These are phyloP conservation scores for Microctonus brassicae DNA, from an alignment of 2,888 invertebrate genomes.

Conservation along the genomic window DNA sequence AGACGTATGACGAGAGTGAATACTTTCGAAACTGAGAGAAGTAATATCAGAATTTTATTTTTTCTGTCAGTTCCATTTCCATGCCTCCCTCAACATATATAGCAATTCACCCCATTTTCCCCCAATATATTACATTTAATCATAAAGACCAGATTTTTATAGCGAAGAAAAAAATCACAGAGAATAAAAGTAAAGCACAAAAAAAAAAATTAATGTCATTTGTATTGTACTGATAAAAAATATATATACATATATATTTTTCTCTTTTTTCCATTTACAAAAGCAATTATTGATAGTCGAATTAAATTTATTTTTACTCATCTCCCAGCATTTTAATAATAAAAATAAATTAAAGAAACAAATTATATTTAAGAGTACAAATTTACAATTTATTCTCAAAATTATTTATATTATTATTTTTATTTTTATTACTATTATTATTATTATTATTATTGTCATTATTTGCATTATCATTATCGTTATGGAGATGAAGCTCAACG, in stretches of 20 bases:
- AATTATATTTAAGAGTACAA: too few species aligned
- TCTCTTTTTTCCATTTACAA: not conserved
- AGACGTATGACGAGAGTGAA: not conserved
- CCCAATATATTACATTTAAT: not conserved
- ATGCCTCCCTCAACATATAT: not conserved
- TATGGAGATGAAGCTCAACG: not conserved
- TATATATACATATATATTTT: too few species aligned
- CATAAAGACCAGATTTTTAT: not conserved
- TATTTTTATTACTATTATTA: not conserved
- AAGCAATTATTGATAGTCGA: not conserved
- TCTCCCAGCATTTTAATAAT: not conserved
- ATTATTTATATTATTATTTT: too few species aligned
- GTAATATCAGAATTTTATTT: not conserved
- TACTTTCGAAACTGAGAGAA: not conserved
- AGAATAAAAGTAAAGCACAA: not conserved
- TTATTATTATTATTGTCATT: not conserved
- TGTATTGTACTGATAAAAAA: not conserved
- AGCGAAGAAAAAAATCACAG: not conserved
- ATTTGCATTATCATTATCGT: not conserved
- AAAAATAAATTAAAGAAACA: too few species aligned
- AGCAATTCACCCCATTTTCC: not conserved
- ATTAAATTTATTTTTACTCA: not conserved
- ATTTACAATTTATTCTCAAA: too few species aligned
- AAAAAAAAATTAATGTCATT: not conserved
- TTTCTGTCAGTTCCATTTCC: not conserved